phyloP scores from a whole-genome alignment of 2,113 vertebrate genomes.

The Nothoprocta perdicaria region DNA sequence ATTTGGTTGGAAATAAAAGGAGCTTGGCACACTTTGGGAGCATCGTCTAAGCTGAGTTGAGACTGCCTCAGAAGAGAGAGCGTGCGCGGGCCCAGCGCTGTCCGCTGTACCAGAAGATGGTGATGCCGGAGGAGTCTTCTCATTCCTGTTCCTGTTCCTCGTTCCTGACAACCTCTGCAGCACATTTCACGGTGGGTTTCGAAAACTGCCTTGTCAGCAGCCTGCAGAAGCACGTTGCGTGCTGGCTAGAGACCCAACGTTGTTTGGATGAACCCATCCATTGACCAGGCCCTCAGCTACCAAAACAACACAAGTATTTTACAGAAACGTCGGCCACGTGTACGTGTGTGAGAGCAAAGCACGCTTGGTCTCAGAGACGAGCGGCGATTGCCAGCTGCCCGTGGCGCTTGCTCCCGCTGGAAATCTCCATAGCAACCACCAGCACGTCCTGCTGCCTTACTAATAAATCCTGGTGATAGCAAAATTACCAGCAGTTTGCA shows the following conservation, averaged over 20 bases:
- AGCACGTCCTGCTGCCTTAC: constrained; percentile 36
- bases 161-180: neutral
- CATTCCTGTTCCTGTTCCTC: neutral
- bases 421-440: constrained; percentile 78
- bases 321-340: constrained; percentile 14
- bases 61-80: neutral
- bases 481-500: constrained; percentile 50
- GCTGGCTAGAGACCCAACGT: constrained; percentile 19
- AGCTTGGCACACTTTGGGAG: constrained; percentile 85
- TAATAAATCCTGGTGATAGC: constrained; percentile 58
- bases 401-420: constrained; percentile 34
- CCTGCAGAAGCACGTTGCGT: neutral
- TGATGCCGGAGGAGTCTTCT: neutral
- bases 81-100: neutral
- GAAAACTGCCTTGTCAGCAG: neutral
- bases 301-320: neutral
- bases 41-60: constrained; percentile 51
- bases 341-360: constrained; percentile 40
- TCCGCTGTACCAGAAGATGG: neutral
- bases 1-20: constrained; percentile 78
- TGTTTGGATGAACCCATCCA: neutral
- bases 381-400: constrained; percentile 51
- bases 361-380: constrained; percentile 22
- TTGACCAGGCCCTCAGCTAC: fast-evolving
- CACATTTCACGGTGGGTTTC: neutral